A percentile compares a stretch with the other conserved stretches of the same genome.
These are phyloP conservation scores for Listronotus oregonensis DNA, from an alignment of 1,140 invertebrate genomes.

Conservation along the genomic window DNA sequence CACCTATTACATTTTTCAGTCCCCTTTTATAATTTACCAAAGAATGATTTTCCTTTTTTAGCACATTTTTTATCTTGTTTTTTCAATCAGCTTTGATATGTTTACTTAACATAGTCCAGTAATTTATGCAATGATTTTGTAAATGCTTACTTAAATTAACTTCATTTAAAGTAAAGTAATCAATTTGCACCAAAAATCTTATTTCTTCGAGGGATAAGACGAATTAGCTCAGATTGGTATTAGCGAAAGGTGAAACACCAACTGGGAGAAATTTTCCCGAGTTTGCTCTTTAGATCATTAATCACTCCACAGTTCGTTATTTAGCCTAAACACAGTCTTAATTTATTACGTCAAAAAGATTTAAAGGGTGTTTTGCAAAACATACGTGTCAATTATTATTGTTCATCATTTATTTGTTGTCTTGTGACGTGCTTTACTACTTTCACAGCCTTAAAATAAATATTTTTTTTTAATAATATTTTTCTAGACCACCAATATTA, in stretches of 20 bases:
- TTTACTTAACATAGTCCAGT: too few species aligned
- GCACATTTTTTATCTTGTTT: too few species aligned
- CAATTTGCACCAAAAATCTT: conserved; percentile 8
- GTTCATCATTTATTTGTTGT: conserved; percentile 15
- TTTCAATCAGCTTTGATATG: too few species aligned
- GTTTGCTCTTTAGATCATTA: conserved; percentile 7
- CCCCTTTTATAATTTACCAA: too few species aligned
- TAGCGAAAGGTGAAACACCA: conserved; percentile 18
- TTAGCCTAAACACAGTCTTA: conserved; percentile 28
- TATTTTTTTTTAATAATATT: too few species aligned
- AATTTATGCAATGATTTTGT: too few species aligned
- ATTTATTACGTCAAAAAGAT: conserved; percentile 27
- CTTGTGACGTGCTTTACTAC: conserved; percentile 17
- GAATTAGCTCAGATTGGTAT: conserved; percentile 23
- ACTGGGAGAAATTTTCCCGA: conserved; percentile 7
- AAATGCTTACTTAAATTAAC: too few species aligned
- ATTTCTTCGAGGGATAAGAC: conserved; percentile 13
- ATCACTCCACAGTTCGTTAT: conserved; percentile 29
- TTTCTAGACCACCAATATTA: too few species aligned
- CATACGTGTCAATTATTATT: conserved; percentile 29
- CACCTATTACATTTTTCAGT: too few species aligned
- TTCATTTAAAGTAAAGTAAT: too few species aligned
- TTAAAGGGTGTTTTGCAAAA: conserved; percentile 29
- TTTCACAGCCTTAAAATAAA: too few species aligned
- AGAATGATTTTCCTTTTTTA: too few species aligned